These are phyloP conservation scores for Galaxea fascicularis DNA, from an alignment of 92 coral and sea anemone genomes.

Conservation along the genomic window DNA sequence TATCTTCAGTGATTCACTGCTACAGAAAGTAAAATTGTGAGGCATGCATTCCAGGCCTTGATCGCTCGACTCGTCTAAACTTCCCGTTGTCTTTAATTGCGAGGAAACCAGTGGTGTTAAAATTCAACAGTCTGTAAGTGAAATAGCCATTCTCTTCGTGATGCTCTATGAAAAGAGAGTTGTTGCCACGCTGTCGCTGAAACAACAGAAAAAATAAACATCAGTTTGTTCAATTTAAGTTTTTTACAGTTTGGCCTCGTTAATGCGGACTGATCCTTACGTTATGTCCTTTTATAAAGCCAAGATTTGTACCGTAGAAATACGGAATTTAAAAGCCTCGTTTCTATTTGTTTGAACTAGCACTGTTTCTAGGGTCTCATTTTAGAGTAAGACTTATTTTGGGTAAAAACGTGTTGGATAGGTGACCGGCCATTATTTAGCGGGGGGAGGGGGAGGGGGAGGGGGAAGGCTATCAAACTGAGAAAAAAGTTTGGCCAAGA, in stretches of 20 bases:
- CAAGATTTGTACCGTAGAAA: no score
- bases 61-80: slow-evolving; percentile 66
- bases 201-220: not conserved
- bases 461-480: no score
- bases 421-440: no score
- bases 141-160: slow-evolving; percentile 64
- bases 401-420: no score
- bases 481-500: no score
- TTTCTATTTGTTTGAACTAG: no score
- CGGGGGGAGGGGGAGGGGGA: no score
- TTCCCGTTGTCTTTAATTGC: slow-evolving; percentile 79
- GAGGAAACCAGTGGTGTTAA: slow-evolving; percentile 62
- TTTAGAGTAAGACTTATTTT: no score
- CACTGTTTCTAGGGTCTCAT: no score
- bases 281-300: no score
- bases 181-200: slow-evolving; percentile 3
- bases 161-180: slow-evolving; percentile 70
- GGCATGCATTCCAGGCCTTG: slow-evolving; percentile 80
- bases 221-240: not conserved
- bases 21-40: slow-evolving; percentile 59
- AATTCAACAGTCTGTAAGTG: slow-evolving; percentile 57
- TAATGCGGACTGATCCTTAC: not conserved
- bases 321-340: no score
- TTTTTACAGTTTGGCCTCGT: no score
- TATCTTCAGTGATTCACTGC: not conserved